Evolutionary conservation across 2,113 vertebrate genomes (phyloP).

Genomic region (Syngnathus scovelli): DNA sequence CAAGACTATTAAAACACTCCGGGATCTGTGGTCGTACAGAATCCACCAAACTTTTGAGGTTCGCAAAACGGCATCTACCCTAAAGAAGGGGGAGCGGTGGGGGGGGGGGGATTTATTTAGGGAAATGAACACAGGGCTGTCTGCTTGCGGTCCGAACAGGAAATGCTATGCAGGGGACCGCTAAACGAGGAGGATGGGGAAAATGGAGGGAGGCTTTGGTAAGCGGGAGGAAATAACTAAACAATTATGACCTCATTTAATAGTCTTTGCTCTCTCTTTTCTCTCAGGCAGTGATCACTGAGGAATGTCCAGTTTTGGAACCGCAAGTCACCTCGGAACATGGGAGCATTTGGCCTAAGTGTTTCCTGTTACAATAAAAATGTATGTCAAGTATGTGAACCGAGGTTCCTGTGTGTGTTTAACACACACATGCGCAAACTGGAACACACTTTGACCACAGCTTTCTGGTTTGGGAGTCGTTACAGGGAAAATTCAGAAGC

Average conservation of each 20-base stretch:
- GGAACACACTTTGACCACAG: background rate
- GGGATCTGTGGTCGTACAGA: conserved; percentile 39
- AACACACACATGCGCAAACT: conserved; percentile 4
- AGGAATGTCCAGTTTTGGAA: conserved; percentile 61
- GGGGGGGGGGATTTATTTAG: conserved; percentile 59
- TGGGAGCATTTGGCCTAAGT: conserved; percentile 64
- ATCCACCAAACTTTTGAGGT: conserved; percentile 64
- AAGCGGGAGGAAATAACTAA: conserved; percentile 26
- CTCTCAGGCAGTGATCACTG: conserved; percentile 55
- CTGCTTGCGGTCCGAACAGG: conserved; percentile 68
- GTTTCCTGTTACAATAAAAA: conserved; percentile 71
- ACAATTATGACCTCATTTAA: conserved; percentile 71
- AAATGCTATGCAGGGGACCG: conserved; percentile 64
- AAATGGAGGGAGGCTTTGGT: conserved; percentile 36
- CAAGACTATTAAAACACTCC: conserved; percentile 19
- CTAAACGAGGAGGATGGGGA: conserved; percentile 34
- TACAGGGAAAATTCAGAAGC: conserved; percentile 30
- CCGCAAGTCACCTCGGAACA: conserved; percentile 66
- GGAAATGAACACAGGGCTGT: conserved; percentile 66
- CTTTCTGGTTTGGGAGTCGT: conserved; percentile 27
- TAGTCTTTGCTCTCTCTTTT: conserved; percentile 41
- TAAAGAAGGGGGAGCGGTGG: conserved; percentile 57
- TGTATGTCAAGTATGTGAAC: conserved; percentile 64
- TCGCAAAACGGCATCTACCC: conserved; percentile 53
- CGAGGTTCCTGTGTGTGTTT: conserved; percentile 39